Evolutionary conservation across 2,888 invertebrate species (phyloP).

Genomic region (Ormyrus rosae): DNA sequence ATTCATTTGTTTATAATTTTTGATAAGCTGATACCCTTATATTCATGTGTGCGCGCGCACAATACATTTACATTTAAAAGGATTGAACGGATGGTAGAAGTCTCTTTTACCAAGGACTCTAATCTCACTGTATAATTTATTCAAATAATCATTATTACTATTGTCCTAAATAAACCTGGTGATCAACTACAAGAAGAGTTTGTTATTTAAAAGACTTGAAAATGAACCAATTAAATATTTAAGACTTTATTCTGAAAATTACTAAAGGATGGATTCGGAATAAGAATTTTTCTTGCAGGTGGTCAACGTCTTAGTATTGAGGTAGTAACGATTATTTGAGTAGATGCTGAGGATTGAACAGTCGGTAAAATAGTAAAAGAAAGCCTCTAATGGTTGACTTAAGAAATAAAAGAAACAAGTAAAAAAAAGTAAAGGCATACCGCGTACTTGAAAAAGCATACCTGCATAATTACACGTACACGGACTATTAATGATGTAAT

Average conservation of each 20-base stretch:
- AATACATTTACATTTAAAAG: conserved; percentile 50
- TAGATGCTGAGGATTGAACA: conserved; percentile 13
- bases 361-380: conserved; percentile 25
- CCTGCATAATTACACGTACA: conserved; percentile 57
- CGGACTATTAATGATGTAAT: conserved; percentile 64
- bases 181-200: conserved; percentile 30
- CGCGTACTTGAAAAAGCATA: conserved; percentile 60
- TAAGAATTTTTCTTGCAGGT: conserved; percentile 44
- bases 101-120: conserved; percentile 12
- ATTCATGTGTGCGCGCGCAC: conserved; percentile 56
- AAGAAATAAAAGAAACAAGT: conserved; percentile 47
- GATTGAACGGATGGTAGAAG: conserved; percentile 31
- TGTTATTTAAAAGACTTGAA: conserved; percentile 5
- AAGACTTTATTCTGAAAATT: conserved; percentile 25
- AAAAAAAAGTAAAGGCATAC: conserved; percentile 53
- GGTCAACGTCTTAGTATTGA: conserved; percentile 9
- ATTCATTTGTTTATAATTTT: conserved; percentile 56
- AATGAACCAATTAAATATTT: conserved; percentile 8
- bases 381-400: conserved; percentile 31
- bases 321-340: conserved; percentile 11
- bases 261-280: not conserved
- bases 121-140: conserved; percentile 9
- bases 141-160: conserved; percentile 7
- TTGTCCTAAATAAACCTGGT: not conserved
- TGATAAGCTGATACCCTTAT: conserved; percentile 55